Evolutionary conservation across 2,888 invertebrate species (phyloP), one percentile per base, ranked within the genome.

Genomic region (Parelbella ahira): DNA sequence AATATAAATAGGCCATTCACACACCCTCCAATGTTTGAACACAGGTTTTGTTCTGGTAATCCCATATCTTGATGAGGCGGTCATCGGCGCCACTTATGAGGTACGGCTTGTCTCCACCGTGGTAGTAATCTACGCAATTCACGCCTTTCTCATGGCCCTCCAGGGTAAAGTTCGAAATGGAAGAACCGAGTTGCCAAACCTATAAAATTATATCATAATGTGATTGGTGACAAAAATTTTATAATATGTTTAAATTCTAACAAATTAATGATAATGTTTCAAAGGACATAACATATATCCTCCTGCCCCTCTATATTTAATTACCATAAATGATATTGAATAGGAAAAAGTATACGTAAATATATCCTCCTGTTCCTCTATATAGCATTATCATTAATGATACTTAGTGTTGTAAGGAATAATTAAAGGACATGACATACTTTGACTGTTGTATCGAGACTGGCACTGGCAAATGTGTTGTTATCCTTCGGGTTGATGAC

Each of bases 401-500:
- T n/a, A n/a, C n/a, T n/a, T n/a, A n/a, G n/a, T n/a, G n/a, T n/a
- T n/a, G n/a, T n/a, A n/a, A n/a, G n/a, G n/a, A n/a, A n/a, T n/a
- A n/a, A n/a, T n/a, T n/a, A n/a, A n/a, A n/a, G n/a, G n/a, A n/a
- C n/a, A n/a, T n/a, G n/a, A n/a, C 48, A 48, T 54, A 82, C 83
- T 90, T 99, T 99, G 11, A 99, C 93, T 0, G 98, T 98, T 51
- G 97, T 92, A 80, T 99, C 99, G 23, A 99, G 89, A 24, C 99
- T 99, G n/a, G 98, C 99, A 60, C 97, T 98, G 6, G 99, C 99
- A 82, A 99, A 99, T 21, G 99, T 99, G 79, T 99, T 99, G 81
- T 99, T 99, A 72, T 99, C 99, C 77, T 99, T 99, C 0, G 99
- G 99, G 82, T 99, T 99, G 64, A 99, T 95, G 0, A 98, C 98